Evolutionary conservation across 1,140 invertebrate genomes (phyloP).

Genomic region (Platyscapa corneri): DNA sequence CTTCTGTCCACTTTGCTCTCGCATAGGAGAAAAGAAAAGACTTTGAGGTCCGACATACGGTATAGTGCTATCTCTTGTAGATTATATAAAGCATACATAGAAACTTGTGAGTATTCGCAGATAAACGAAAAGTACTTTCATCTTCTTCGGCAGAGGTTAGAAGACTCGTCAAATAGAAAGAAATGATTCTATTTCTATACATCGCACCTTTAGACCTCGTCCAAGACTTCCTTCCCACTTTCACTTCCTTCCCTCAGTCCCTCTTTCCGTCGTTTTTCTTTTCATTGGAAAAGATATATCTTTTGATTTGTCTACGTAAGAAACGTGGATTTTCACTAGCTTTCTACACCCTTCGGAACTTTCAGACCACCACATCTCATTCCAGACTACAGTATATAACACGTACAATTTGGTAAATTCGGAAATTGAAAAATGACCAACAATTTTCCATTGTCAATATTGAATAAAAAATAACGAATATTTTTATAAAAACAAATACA

Average conservation of each 20-base stretch:
- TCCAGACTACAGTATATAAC: not conserved
- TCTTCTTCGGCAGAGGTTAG: not conserved
- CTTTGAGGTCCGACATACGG: conserved; percentile 29
- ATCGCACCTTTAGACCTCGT: conserved; percentile 1
- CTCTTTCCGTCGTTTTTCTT: too few relatives aligned
- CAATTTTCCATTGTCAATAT: conserved; percentile 31
- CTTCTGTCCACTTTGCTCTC: not conserved
- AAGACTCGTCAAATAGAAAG: not conserved
- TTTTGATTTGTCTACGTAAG: conserved; percentile 8
- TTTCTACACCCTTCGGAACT: not conserved
- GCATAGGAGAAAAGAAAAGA: not conserved
- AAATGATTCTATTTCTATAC: conserved; percentile 19
- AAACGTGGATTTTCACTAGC: not conserved
- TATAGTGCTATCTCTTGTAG: too few relatives aligned
- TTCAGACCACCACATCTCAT: not conserved
- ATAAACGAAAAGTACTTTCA: conserved; percentile 27
- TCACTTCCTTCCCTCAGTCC: not conserved
- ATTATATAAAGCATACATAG: not conserved
- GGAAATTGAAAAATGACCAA: not conserved
- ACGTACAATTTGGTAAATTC: too few relatives aligned
- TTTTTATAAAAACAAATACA: not conserved
- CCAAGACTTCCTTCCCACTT: conserved; percentile 22
- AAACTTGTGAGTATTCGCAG: not conserved
- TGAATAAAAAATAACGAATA: conserved; percentile 28
- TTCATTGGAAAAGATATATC: not conserved